Evolutionary conservation across 2,888 invertebrate genomes (phyloP), one percentile per base, ranked within the genome.

Genomic region (Ariolimax columbianus): DNA sequence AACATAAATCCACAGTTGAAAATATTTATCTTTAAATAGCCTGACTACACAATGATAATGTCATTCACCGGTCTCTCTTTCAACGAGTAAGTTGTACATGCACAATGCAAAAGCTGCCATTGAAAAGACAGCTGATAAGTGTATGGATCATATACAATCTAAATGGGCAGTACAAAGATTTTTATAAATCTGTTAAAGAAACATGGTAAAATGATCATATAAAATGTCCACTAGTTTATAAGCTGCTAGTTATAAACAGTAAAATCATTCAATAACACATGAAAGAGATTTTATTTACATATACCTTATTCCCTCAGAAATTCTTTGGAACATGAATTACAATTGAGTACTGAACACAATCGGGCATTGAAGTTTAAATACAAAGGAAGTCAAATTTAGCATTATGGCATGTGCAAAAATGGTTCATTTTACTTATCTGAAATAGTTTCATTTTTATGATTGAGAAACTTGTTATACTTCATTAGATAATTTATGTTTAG

Each of bases 231-330:
- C 51, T 75, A 75, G 3, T 75, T 75, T 73, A 73, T 73, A 43
- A 73, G 73, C 73, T 73, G 73, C 73, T 73, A 43, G 73, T 73
- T 43, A 73, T 40, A n/a, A 73, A 73, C 73, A 43, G n/a, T 73
- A 11, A 43, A 73, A 55, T 73, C n/a, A 43, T 72, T 40, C 9
- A n/a, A 73, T 43, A 43, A 43, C 73, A 73, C 11, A 33, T 66
- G 11, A 30, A 33, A 66, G 66, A 17, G 66, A 66, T 30, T 33
- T 30, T 66, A 66, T 66, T 14, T 66, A 66, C 66, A 66, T 66
- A 66, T 33, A 66, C 66, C 66, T 33, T 66, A 30, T 33, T 30
- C 66, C 66, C 30, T 33, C 3, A 4, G 1, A 9, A 33, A 33
- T 66, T 33, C 33, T 11, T 33, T 30, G 33, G 3, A 66, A 66